Evolutionary conservation across 1,140 invertebrate species (phyloP), one percentile per base, ranked within the genome.

Genomic region (Euschistus heros): DNA sequence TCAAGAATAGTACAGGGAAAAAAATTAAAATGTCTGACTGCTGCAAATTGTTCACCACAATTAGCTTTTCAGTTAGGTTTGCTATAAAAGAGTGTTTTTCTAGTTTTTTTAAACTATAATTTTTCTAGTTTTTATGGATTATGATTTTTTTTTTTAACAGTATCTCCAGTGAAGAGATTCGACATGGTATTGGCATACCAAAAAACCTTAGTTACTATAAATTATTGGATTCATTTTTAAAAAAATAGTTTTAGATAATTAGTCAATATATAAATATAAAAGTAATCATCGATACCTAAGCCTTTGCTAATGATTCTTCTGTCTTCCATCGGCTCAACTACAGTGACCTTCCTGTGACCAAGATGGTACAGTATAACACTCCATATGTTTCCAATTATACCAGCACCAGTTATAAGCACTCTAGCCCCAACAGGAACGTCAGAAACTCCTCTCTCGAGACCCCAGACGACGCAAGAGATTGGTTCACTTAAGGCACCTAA

Each of bases 351-450:
- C 42, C 81, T 77, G 68, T 86, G 82, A 0, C 86, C 86, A 50
- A 83, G 81, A 1, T 82, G 74, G 72, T 88, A 85, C 2, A 87
- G 74, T 0, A 82, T 70, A 14, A 76, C 80, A 0, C 80, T 70
- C 84, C 85, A 88, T 2, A 88, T 73, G 66, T 85, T 68, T 70
- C 86, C 85, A 69, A 88, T 86, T 54, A 87, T 86, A 7, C 85
- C 86, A 30, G 85, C 83, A 2, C 85, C 86, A 2, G 80, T 78
- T 0, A 88, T 74, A 0, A 87, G 75, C n/a, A 87, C 80, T 57
- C 77, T 81, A 2, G 75, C 69, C 5, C 84, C 84, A 17, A 86
- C 75, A 2, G 76, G 68, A 17, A 86, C 75, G 0, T 82, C 82
- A 10, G 22, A n/a, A 64, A 78, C 76, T 20, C n/a, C 52, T 37